A percentile compares a stretch with the other conserved stretches of the same genome.
phyloP scores from a whole-genome alignment of 92 coral and sea anemone genomes.

The Muricea muricata region DNA sequence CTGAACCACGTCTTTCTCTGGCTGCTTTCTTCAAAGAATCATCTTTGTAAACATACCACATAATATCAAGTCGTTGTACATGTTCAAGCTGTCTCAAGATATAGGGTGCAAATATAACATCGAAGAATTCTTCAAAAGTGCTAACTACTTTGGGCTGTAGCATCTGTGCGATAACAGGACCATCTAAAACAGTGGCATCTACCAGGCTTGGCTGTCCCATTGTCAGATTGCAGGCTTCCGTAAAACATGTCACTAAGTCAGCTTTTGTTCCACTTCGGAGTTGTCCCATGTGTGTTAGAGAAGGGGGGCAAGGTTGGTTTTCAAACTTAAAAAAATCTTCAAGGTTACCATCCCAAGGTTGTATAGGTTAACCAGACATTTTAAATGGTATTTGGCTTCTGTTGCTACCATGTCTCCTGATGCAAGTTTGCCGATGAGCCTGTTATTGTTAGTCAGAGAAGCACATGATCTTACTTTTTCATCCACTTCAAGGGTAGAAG shows the following conservation, averaged over 20 bases:
- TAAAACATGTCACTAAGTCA: slow-evolving; percentile 61
- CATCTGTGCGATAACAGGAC: slow-evolving; percentile 64
- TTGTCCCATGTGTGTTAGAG: slow-evolving; percentile 53
- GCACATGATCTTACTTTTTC: too few species aligned
- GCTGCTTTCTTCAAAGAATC: slow-evolving; percentile 59
- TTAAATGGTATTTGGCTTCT: too few species aligned
- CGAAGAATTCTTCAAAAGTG: too few species aligned
- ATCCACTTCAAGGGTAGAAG: too few species aligned
- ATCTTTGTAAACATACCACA: slow-evolving; percentile 57
- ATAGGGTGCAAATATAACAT: too few species aligned
- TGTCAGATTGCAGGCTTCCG: slow-evolving; percentile 16
- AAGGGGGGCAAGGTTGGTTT: slow-evolving; percentile 69
- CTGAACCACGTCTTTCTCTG: slow-evolving; percentile 63
- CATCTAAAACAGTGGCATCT: slow-evolving; percentile 60
- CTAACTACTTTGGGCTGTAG: too few species aligned
- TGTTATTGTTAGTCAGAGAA: too few species aligned
- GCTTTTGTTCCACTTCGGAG: slow-evolving; percentile 62
- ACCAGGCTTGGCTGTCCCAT: slow-evolving; percentile 34
- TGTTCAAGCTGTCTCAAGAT: too few species aligned
- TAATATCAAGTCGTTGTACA: slow-evolving; percentile 58
- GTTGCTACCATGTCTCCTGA: too few species aligned
- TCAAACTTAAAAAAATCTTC: slow-evolving; percentile 40
- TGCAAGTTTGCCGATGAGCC: too few species aligned
- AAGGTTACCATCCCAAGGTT: slow-evolving; percentile 44
- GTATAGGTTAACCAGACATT: too few species aligned